These are phyloP conservation scores for Halichoerus grypus DNA, from an alignment of 2,113 vertebrate genomes.

Conservation along the genomic window DNA sequence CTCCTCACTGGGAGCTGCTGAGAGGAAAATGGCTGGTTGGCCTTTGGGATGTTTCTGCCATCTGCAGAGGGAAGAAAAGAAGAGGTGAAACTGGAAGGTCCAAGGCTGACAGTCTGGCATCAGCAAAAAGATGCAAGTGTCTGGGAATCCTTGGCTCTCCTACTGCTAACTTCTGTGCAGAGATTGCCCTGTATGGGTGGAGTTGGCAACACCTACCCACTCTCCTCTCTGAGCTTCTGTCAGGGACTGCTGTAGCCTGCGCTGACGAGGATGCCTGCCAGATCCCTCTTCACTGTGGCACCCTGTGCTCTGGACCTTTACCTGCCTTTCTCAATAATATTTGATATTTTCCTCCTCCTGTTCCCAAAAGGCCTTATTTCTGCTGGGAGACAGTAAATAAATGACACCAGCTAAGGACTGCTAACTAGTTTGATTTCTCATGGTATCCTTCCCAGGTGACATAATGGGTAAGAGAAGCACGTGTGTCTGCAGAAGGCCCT, in stretches of 20 bases:
- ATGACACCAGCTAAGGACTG: neutral
- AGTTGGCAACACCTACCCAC: neutral
- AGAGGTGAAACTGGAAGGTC: neutral
- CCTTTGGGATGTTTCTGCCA: neutral
- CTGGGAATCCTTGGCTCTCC: neutral
- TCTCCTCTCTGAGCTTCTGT: constrained; percentile 4
- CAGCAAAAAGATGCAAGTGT: neutral
- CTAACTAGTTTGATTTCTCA: constrained; percentile 45
- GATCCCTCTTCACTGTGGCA: neutral
- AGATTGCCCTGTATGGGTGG: neutral
- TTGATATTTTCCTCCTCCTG: neutral
- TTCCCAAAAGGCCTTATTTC: neutral
- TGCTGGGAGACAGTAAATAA: constrained; percentile 11
- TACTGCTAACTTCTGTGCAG: constrained; percentile 4
- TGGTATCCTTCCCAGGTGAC: neutral
- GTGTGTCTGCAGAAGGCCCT: neutral
- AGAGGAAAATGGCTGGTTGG: constrained; percentile 9
- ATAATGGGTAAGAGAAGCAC: neutral
- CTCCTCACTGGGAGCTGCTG: neutral
- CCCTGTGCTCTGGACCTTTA: neutral
- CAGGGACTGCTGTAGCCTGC: neutral
- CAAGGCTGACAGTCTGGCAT: neutral
- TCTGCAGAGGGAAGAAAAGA: constrained; percentile 40
- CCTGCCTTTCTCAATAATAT: neutral
- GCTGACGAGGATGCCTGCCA: neutral